A percentile compares a stretch with the other conserved stretches of the same genome.
Conservation (phyloP, 2,797 vertebrate species). For the Poecile montanus region DNA sequence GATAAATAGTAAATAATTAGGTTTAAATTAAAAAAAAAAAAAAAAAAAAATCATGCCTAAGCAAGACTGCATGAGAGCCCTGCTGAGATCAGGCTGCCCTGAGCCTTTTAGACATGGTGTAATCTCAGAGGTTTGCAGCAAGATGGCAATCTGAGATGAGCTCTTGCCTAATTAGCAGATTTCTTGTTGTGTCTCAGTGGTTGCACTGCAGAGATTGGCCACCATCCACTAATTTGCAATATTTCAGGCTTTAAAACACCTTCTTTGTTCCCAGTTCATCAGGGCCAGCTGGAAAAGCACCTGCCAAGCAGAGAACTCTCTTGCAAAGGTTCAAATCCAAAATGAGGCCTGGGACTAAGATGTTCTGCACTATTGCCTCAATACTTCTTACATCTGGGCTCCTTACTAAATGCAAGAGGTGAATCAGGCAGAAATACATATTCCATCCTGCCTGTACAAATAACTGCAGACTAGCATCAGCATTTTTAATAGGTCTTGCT, state of each 20-base stretch:
- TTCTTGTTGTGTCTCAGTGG: neutral
- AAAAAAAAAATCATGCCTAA: neutral
- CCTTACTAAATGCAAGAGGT: neutral
- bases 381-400: neutral
- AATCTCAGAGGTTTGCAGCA: neutral
- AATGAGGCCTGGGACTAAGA: neutral
- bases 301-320: neutral
- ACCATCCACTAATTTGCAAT: neutral
- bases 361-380: conserved; percentile 6
- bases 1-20: neutral
- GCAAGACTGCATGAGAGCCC: neutral
- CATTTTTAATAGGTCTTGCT: neutral
- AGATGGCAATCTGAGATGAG: neutral
- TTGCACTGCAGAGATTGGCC: neutral
- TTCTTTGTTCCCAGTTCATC: conserved; percentile 1
- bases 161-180: conserved; percentile 40
- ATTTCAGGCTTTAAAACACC: conserved; percentile 5
- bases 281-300: conserved; percentile 34
- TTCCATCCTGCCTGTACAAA: neutral
- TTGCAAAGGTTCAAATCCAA: neutral
- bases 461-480: neutral
- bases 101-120: neutral
- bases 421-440: neutral
- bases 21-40: neutral
- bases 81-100: neutral